These are phyloP conservation scores for Enteromius argenteus DNA, from an alignment of 2,797 vertebrate species.

Conservation along the genomic window DNA sequence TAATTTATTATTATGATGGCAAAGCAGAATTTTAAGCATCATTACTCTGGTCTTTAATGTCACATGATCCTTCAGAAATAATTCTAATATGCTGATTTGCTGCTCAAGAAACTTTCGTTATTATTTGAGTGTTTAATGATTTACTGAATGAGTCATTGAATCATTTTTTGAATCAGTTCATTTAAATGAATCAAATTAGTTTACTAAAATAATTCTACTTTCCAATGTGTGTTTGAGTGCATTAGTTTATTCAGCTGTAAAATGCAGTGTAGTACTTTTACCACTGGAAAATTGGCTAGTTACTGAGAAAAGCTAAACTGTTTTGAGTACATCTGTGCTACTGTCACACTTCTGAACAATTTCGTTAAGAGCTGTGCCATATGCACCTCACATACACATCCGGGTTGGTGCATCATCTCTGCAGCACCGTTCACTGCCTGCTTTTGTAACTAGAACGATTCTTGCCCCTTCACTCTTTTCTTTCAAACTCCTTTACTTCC, in stretches of 20 bases:
- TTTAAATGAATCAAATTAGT: background rate
- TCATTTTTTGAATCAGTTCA: background rate
- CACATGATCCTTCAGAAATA: background rate
- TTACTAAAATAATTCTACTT: background rate
- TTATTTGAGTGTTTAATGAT: background rate
- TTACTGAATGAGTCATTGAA: background rate
- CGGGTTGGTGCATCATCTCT: slow-evolving; percentile 62
- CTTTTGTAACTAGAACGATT: slow-evolving; percentile 56
- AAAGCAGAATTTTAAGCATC: background rate
- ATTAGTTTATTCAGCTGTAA: background rate
- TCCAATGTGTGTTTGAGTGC: background rate
- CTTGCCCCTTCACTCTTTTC: slow-evolving; percentile 49
- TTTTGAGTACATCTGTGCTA: background rate
- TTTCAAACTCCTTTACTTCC: slow-evolving; percentile 65
- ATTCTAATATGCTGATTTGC: background rate
- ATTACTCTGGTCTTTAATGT: background rate
- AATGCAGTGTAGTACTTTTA: background rate
- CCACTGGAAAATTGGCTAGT: background rate
- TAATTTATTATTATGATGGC: background rate
- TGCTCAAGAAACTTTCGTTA: background rate
- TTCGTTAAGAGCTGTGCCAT: background rate
- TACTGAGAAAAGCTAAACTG: background rate
- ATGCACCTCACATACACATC: slow-evolving; percentile 30
- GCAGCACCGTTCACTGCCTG: slow-evolving; percentile 60
- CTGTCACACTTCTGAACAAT: background rate